A percentile compares a stretch with the other conserved stretches of the same genome.
These are phyloP conservation scores for Theropithecus gelada DNA, from an alignment of 2,113 vertebrate species.

Conservation along the genomic window DNA sequence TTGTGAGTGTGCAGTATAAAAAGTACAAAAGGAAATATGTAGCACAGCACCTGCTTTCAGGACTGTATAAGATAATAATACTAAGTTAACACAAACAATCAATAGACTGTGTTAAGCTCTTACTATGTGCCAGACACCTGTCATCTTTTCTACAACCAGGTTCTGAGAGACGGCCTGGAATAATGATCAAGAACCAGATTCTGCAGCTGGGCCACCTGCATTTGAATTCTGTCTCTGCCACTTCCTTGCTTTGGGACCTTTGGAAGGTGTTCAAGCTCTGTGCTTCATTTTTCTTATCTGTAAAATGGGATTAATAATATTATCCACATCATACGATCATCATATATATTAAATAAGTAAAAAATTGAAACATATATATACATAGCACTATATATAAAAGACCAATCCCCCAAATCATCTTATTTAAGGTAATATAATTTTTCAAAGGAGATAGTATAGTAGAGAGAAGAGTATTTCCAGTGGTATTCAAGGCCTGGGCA, in stretches of 20 bases:
- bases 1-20: not conserved
- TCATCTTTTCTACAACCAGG: too few species aligned
- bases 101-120: not conserved
- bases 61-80: not conserved
- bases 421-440: not conserved
- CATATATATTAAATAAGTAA: not conserved
- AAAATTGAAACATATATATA: not conserved
- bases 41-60: not conserved
- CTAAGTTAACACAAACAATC: not conserved
- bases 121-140: not conserved
- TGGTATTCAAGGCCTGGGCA: not conserved
- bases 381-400: not conserved
- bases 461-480: not conserved
- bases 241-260: not conserved
- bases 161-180: not conserved
- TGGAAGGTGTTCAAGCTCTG: not conserved
- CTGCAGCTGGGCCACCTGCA: not conserved
- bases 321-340: not conserved
- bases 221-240: not conserved
- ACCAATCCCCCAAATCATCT: not conserved
- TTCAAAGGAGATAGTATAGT: not conserved
- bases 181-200: not conserved
- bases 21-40: not conserved
- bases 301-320: not conserved
- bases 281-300: not conserved